Evolutionary conservation across 1,140 invertebrate species (phyloP).

Genomic region (Lordiphosa collinella): DNA sequence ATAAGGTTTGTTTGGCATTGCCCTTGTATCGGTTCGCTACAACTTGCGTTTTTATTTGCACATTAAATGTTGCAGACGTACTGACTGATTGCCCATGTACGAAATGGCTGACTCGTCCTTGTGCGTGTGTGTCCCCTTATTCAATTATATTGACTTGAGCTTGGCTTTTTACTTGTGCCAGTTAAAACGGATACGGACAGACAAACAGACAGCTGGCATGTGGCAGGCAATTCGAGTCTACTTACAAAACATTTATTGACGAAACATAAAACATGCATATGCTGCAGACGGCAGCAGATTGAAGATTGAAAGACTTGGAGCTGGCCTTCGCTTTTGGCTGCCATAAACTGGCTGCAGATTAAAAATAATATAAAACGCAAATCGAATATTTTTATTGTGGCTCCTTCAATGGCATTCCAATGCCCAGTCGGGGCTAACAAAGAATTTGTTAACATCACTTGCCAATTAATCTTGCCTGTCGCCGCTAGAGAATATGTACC

Average conservation of each 20-base stretch:
- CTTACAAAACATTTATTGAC: slow-evolving; percentile 59
- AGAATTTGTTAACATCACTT: slow-evolving; percentile 21
- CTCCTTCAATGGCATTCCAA: slow-evolving; percentile 7
- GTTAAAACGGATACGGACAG: slow-evolving; percentile 49
- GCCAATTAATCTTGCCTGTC: slow-evolving; percentile 64
- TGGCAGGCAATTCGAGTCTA: slow-evolving; percentile 15
- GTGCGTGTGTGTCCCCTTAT: slow-evolving; percentile 45
- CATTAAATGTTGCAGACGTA: slow-evolving; percentile 74
- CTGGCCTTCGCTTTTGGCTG: slow-evolving; percentile 9
- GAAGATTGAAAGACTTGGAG: background rate
- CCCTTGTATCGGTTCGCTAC: slow-evolving; percentile 51
- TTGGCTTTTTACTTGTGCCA: slow-evolving; percentile 60
- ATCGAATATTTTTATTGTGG: slow-evolving; percentile 64
- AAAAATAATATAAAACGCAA: slow-evolving; percentile 75
- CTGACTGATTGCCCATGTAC: slow-evolving; percentile 63
- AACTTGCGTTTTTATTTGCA: slow-evolving; percentile 68
- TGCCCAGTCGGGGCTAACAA: background rate
- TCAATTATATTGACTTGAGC: slow-evolving; percentile 74
- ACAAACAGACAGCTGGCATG: slow-evolving; percentile 6
- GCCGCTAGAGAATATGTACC: background rate
- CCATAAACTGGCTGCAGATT: slow-evolving; percentile 65
- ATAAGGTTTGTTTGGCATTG: slow-evolving; percentile 72
- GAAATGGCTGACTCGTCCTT: slow-evolving; percentile 23
- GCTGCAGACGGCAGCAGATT: background rate
- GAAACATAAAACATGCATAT: slow-evolving; percentile 69